phyloP scores from a whole-genome alignment of 2,797 vertebrate genomes.

The Borostomias antarcticus region DNA sequence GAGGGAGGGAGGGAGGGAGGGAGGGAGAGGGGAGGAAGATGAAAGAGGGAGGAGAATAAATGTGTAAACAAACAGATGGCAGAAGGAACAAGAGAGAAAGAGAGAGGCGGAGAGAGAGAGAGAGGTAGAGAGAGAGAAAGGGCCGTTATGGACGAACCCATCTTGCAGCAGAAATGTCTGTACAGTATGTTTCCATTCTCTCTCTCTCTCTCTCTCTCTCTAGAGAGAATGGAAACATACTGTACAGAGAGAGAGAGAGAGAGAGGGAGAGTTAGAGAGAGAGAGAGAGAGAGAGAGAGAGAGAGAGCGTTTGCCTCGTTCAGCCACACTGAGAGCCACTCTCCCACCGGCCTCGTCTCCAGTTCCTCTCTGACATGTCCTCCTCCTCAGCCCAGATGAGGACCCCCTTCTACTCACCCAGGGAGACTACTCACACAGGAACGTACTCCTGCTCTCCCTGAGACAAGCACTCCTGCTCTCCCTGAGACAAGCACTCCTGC shows the following conservation, averaged over 20 bases:
- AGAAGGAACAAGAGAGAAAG: background rate
- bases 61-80: background rate
- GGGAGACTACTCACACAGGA: background rate
- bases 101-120: background rate
- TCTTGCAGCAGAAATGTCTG: background rate
- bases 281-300: no score
- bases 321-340: no score
- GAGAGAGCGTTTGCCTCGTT: no score
- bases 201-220: no score
- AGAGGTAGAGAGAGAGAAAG: constrained; percentile 4
- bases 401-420: background rate
- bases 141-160: background rate
- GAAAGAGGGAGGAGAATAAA: constrained; percentile 1
- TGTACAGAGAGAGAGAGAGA: background rate
- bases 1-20: constrained; percentile 35
- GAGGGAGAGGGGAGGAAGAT: constrained; percentile 65
- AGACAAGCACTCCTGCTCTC: background rate
- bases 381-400: background rate
- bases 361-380: background rate
- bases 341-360: background rate
- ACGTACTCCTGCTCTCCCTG: background rate
- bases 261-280: constrained; percentile 34
- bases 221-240: background rate
- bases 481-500: background rate
- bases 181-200: background rate